phyloP scores from a whole-genome alignment of 2,888 invertebrate genomes.

The Xylocampa areola region DNA sequence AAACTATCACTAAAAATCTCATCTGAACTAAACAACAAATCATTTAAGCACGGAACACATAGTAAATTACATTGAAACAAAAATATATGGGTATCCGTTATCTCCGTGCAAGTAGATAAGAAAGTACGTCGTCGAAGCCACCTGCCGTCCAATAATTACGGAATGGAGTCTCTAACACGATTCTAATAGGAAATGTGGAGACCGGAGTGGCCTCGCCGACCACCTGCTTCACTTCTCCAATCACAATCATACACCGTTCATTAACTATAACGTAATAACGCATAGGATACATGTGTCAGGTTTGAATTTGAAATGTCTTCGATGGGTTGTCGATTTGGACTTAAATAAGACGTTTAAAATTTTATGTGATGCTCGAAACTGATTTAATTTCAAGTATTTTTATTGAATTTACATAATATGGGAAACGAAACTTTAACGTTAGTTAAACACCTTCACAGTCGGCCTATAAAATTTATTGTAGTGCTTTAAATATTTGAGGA shows the following conservation, averaged over 20 bases:
- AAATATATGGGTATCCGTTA: slow-evolving; percentile 71
- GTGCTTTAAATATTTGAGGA: no score
- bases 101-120: slow-evolving; percentile 73
- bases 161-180: slow-evolving; percentile 79
- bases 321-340: slow-evolving; percentile 23
- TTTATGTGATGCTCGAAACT: slow-evolving; percentile 22
- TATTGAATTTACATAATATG: neutral
- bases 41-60: slow-evolving; percentile 45
- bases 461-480: no score
- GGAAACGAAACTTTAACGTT: neutral
- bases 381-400: slow-evolving; percentile 18
- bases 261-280: slow-evolving; percentile 55
- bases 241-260: slow-evolving; percentile 54
- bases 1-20: slow-evolving; percentile 29
- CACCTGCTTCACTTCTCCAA: slow-evolving; percentile 74
- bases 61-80: slow-evolving; percentile 56
- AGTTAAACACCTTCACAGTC: neutral
- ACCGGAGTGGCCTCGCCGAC: slow-evolving; percentile 66
- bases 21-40: slow-evolving; percentile 43
- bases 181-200: slow-evolving; percentile 85
- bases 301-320: slow-evolving; percentile 44
- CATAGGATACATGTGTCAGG: slow-evolving; percentile 54
- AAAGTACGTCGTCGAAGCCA: slow-evolving; percentile 75
- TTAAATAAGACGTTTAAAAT: slow-evolving; percentile 16
- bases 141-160: slow-evolving; percentile 84